These are phyloP conservation scores for Vesta saturnalis DNA, from an alignment of 2,888 invertebrate species.

Conservation along the genomic window DNA sequence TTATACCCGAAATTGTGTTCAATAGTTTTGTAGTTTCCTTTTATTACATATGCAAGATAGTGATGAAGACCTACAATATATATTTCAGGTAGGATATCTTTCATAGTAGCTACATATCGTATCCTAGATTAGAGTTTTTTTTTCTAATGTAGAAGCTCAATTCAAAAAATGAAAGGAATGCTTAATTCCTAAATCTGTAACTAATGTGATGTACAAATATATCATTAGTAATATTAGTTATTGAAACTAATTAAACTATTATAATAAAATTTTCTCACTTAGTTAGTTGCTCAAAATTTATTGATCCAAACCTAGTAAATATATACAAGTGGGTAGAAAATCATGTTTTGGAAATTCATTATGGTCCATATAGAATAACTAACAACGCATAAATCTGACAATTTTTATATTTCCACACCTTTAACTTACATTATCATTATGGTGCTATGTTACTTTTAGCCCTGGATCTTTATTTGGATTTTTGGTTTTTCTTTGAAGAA, in stretches of 20 bases:
- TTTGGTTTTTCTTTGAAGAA: too few relatives aligned
- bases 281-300: neutral
- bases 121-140: slow-evolving; percentile 15
- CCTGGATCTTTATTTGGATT: too few relatives aligned
- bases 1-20: slow-evolving; percentile 28
- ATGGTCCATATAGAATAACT: too few relatives aligned
- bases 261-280: slow-evolving; percentile 19
- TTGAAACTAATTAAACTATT: slow-evolving; percentile 33
- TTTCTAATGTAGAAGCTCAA: neutral
- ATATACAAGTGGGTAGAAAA: too few relatives aligned
- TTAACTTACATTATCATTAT: too few relatives aligned
- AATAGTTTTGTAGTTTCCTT: slow-evolving; percentile 19
- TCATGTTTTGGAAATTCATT: too few relatives aligned
- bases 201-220: slow-evolving; percentile 38
- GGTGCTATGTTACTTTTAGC: too few relatives aligned
- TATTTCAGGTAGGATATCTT: neutral
- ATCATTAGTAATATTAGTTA: slow-evolving; percentile 31
- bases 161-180: slow-evolving; percentile 14
- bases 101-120: slow-evolving; percentile 15
- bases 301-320: neutral
- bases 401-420: too few relatives aligned
- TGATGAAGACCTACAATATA: neutral
- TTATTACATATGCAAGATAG: slow-evolving; percentile 4
- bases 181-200: slow-evolving; percentile 34
- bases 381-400: too few relatives aligned